These are phyloP conservation scores for Lethrus apterus DNA, from an alignment of 1,140 invertebrate genomes.

Conservation along the genomic window DNA sequence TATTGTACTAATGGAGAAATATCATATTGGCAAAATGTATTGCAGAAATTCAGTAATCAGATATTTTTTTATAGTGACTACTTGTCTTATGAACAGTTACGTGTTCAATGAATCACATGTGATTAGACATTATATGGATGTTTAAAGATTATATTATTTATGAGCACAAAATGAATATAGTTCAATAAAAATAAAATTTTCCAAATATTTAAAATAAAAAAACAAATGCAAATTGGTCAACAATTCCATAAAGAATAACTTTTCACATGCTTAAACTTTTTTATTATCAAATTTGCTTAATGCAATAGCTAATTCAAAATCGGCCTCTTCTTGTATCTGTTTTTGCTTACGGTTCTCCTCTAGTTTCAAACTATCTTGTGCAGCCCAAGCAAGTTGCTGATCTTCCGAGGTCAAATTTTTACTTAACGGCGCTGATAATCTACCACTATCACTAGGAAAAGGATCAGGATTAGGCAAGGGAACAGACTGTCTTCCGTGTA, in stretches of 20 bases:
- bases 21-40: no score
- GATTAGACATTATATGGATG: not conserved
- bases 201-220: not conserved
- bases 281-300: slow-evolving; percentile 41
- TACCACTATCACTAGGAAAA: slow-evolving; percentile 26
- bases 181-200: not conserved
- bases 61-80: no score
- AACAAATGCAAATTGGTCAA: not conserved
- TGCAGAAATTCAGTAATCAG: no score
- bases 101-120: slow-evolving; percentile 1
- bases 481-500: slow-evolving; percentile 34
- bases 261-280: slow-evolving; percentile 10
- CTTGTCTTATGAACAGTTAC: no score
- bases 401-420: slow-evolving; percentile 39
- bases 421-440: slow-evolving; percentile 32
- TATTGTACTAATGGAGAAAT: no score
- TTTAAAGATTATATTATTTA: not conserved
- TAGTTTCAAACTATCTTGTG: slow-evolving; percentile 46
- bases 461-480: slow-evolving; percentile 27
- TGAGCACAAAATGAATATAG: not conserved
- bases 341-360: slow-evolving; percentile 43
- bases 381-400: slow-evolving; percentile 51
- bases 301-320: slow-evolving; percentile 48
- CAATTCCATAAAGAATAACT: not conserved
- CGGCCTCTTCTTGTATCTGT: slow-evolving; percentile 45